Conservation (phyloP, 2,888 invertebrate genomes). For the Oxycera nigricornis region DNA sequence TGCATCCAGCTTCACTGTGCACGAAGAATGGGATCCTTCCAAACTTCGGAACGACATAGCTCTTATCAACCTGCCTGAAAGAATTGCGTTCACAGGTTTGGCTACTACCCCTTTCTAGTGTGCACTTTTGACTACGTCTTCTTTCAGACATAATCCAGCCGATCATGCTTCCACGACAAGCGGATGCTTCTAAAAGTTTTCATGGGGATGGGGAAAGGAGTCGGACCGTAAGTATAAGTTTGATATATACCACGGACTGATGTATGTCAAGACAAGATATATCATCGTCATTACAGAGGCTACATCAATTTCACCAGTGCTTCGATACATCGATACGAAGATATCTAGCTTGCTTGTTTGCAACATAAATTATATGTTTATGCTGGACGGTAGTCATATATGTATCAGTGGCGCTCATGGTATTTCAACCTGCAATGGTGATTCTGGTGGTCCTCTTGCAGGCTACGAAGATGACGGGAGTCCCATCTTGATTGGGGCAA, state of each 20-base stretch:
- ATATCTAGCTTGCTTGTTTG: background rate
- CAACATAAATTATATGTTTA: background rate
- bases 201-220: conserved; percentile 56
- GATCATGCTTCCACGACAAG: background rate
- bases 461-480: conserved; percentile 2
- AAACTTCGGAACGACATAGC: conserved; percentile 59
- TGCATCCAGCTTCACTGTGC: conserved; percentile 56
- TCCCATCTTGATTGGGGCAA: conserved; percentile 23
- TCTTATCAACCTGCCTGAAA: conserved; percentile 55
- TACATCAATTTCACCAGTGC: conserved; percentile 8
- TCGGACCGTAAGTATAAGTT: conserved; percentile 55
- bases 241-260: too few species aligned
- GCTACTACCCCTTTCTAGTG: too few species aligned
- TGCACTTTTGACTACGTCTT: too few species aligned
- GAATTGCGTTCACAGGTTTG: conserved; percentile 53
- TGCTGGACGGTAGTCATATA: background rate
- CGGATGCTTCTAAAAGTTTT: background rate
- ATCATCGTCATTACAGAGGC: background rate
- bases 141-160: conserved; percentile 28
- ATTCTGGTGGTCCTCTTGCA: conserved; percentile 41
- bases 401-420: conserved; percentile 20
- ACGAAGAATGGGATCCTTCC: conserved; percentile 59
- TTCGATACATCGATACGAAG: background rate
- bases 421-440: conserved; percentile 40
- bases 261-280: background rate